These are phyloP conservation scores for Solenopsis invicta DNA, from an alignment of 1,140 invertebrate genomes.

Conservation along the genomic window DNA sequence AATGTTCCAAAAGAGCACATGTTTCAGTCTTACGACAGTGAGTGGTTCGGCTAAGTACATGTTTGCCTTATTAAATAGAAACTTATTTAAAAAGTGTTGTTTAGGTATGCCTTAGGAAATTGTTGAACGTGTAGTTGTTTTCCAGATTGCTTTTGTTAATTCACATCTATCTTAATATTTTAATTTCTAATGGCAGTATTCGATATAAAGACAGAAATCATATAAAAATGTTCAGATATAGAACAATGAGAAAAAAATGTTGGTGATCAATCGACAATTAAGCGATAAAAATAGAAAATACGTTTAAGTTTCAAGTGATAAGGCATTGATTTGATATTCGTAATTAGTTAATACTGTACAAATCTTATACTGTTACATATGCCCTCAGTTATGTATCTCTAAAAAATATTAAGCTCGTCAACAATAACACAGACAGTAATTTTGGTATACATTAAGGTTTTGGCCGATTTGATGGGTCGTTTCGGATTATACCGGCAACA, in stretches of 20 bases:
- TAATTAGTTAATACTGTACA: conserved; percentile 67
- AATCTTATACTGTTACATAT: conserved; percentile 63
- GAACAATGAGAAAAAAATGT: conserved; percentile 41
- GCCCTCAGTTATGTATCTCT: conserved; percentile 31
- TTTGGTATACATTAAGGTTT: conserved; percentile 41
- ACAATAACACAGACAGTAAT: conserved; percentile 62
- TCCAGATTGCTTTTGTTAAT: conserved; percentile 33
- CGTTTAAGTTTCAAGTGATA: conserved; percentile 76
- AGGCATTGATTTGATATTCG: conserved; percentile 81
- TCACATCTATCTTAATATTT: conserved; percentile 46
- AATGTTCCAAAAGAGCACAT: conserved; percentile 70
- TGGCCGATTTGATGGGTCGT: background rate
- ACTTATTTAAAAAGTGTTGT: conserved; percentile 52
- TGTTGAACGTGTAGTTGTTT: conserved; percentile 47
- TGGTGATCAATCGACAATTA: conserved; percentile 32
- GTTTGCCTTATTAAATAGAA: conserved; percentile 38
- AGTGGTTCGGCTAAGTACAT: conserved; percentile 61
- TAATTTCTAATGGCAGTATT: conserved; percentile 75
- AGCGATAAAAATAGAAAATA: conserved; percentile 45
- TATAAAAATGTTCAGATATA: conserved; percentile 66
- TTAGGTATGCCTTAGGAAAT: conserved; percentile 40
- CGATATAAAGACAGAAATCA: conserved; percentile 53
- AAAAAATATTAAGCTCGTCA: conserved; percentile 67
- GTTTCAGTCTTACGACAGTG: conserved; percentile 73
- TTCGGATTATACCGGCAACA: conserved; percentile 17